Evolutionary conservation across 2,113 vertebrate species (phyloP).

Genomic region (Ploceus nigricollis): DNA sequence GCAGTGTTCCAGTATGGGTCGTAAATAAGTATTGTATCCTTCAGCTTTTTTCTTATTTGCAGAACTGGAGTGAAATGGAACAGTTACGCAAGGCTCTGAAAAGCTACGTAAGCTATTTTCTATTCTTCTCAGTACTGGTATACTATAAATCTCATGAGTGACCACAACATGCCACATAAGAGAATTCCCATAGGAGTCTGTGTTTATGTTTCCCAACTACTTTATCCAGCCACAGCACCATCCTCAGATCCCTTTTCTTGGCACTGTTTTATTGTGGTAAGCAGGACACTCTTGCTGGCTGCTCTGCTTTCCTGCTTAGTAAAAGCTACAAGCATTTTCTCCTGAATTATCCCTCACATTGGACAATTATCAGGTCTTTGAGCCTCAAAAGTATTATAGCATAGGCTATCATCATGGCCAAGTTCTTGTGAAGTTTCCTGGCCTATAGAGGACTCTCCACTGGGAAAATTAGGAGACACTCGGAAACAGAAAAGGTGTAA

Average conservation of each 20-base stretch:
- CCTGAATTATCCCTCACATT: neutral
- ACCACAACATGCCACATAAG: neutral
- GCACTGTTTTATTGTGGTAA: neutral
- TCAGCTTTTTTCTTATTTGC: neutral
- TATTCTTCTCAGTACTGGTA: neutral
- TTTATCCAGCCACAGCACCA: neutral
- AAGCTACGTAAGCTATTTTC: neutral
- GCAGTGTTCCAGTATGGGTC: neutral
- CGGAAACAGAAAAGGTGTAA: neutral
- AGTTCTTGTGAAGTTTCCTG: conserved; percentile 12
- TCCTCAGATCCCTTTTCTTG: neutral
- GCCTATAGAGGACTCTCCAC: neutral
- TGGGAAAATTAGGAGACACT: neutral
- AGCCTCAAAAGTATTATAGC: neutral
- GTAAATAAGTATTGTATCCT: neutral
- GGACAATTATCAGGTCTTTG: neutral
- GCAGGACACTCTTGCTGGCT: neutral
- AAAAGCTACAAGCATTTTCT: neutral
- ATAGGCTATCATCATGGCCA: neutral
- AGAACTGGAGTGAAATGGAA: neutral
- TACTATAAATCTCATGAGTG: neutral
- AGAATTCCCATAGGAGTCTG: neutral
- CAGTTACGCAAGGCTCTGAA: neutral
- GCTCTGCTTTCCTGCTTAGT: neutral
- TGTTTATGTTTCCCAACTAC: neutral